Evolutionary conservation across 2,888 invertebrate species (phyloP).

Genomic region (Leptodirus hochenwartii): DNA sequence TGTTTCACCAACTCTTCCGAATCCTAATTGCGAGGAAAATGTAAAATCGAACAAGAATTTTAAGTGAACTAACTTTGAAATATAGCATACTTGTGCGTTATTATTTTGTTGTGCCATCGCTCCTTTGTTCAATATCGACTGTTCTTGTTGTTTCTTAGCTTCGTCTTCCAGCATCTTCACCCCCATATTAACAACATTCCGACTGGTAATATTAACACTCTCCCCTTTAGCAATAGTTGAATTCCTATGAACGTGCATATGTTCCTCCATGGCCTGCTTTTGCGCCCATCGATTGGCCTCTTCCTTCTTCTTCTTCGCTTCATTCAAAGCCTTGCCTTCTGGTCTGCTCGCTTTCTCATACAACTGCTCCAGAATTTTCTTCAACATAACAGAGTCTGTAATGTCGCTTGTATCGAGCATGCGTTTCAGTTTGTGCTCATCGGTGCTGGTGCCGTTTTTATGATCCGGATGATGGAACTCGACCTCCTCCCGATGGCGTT

Average conservation of each 20-base stretch:
- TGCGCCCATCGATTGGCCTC: conserved; percentile 15
- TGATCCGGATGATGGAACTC: conserved; percentile 37
- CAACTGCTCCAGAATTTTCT: conserved; percentile 18
- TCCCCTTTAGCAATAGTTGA: conserved; percentile 31
- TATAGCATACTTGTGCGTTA: no score
- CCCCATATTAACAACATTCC: conserved; percentile 14
- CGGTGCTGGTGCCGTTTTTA: conserved; percentile 8
- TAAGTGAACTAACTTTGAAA: no score
- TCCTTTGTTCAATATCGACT: no score
- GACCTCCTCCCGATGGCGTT: conserved; percentile 39
- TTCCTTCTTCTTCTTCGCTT: conserved; percentile 21
- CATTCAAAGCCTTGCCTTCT: conserved; percentile 10
- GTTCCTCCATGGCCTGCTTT: no score
- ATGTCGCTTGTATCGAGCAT: conserved; percentile 18
- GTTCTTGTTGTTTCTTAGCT: conserved; percentile 3
- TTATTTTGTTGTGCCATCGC: no score
- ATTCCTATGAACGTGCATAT: conserved; percentile 31
- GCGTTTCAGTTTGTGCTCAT: conserved; percentile 16
- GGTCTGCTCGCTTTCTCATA: conserved; percentile 12
- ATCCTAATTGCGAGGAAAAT: no score
- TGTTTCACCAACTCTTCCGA: conserved; percentile 40
- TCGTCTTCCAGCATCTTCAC: conserved; percentile 9
- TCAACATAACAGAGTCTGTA: conserved; percentile 21
- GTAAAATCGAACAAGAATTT: no score
- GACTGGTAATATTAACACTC: conserved; percentile 19